These are phyloP conservation scores for Charina bottae DNA, from an alignment of 2,113 vertebrate species.

Conservation along the genomic window DNA sequence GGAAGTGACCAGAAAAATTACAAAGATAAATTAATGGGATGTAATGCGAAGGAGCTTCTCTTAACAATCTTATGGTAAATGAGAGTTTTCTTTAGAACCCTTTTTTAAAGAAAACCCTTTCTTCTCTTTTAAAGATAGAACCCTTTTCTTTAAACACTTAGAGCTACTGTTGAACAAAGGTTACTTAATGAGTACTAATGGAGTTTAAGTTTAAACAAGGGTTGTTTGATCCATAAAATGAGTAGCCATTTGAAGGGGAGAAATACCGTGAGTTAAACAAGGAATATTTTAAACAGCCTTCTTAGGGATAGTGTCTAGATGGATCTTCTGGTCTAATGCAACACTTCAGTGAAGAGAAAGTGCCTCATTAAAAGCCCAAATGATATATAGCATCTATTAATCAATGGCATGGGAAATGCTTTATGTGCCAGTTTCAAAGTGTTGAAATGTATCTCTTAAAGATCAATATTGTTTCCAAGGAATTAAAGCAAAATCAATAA, in stretches of 20 bases:
- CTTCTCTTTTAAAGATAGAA: no score
- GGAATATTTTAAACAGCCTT: slow-evolving; percentile 6
- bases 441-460: slow-evolving; percentile 69
- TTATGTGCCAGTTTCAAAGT: slow-evolving; percentile 56
- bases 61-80: no score
- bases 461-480: slow-evolving; percentile 79
- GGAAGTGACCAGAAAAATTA: no score
- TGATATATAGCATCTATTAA: slow-evolving; percentile 71
- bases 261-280: slow-evolving; percentile 24
- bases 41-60: no score
- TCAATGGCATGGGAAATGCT: slow-evolving; percentile 70
- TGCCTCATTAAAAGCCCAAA: slow-evolving; percentile 74
- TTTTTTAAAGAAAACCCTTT: no score
- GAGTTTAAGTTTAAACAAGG: neutral
- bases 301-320: slow-evolving; percentile 38
- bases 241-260: slow-evolving; percentile 37
- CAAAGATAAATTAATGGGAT: no score
- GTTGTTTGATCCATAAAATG: slow-evolving; percentile 30
- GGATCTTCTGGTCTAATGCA: slow-evolving; percentile 57
- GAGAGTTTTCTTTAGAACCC: no score
- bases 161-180: neutral
- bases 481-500: slow-evolving; percentile 80
- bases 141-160: neutral
- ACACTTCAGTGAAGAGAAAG: slow-evolving; percentile 57
- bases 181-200: neutral